Base-by-base conservation (phyloP, 2,888 invertebrate species). In the Platycheirus albimanus region DNA sequence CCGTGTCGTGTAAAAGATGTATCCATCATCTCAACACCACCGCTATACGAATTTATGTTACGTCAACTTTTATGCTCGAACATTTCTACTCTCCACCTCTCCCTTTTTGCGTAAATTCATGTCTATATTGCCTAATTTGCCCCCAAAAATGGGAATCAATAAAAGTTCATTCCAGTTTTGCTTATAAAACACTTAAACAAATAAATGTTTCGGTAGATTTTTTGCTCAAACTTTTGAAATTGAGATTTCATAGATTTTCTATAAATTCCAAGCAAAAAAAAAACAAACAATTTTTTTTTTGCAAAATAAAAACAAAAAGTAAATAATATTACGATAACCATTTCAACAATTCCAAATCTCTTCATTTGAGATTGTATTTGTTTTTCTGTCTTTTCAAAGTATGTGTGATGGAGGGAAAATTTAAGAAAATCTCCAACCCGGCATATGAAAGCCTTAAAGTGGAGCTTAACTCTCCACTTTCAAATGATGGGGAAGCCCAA, bases 61-160 rank as follows among this genome's bases (percentile, higher is more conserved):
- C 75, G 69, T 67, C 58, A 45, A 61, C 11, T 69, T 49, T 66
- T 71, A 54, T 70, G 61, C 63, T 63, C 15, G 10, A 24, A 52
- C 30, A 36, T 47, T 52, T 38, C 33, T 33, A 24, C 20, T 45
- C 36, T 20, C 13, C 20, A 15, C 15, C 5, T 10, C 28, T 36
- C 10, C 1, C 5, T 43, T 30, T 30, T 17, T 61, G 17, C 45
- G 11, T 45, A 72, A 78, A 49, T 52, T 28, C 67, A 36, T 47
- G 72, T 78, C 72, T 72, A 61, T 47, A 72, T 67, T 67, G 52
- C 66, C 66, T 72, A 72, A 72, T 78, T 78, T 72, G 15, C 58
- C 52, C 52, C 24, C 51, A 78, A 72, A n/a, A 61, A 72, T 67
- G 51, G 20, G 72, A 52, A 78, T 52, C 78, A 72, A 78, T 72